phyloP scores from a whole-genome alignment of 1,140 invertebrate genomes.

The Caerostris extrusa region DNA sequence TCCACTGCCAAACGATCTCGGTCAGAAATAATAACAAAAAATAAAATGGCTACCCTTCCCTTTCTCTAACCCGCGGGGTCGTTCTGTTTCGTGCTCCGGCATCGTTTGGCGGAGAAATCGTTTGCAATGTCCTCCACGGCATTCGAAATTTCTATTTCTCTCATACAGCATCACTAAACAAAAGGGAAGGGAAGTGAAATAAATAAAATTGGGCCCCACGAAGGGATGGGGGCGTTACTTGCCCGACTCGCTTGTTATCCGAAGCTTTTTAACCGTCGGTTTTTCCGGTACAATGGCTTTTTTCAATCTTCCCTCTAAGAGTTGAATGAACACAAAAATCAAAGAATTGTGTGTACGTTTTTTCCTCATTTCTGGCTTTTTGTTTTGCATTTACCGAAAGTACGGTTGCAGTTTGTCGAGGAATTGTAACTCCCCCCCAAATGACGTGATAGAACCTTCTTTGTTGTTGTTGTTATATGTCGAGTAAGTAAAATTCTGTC shows the following conservation, averaged over 20 bases:
- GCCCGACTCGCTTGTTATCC: not conserved
- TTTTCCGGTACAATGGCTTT: not conserved
- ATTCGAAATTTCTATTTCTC: conserved; percentile 32
- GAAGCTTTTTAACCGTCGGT: conserved; percentile 19
- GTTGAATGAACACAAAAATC: conserved; percentile 14
- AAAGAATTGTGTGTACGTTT: not conserved
- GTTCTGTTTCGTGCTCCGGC: not conserved
- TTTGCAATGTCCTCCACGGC: not conserved
- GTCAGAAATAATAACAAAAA: not conserved
- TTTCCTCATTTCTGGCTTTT: not conserved
- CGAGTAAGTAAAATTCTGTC: no score
- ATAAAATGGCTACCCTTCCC: not conserved
- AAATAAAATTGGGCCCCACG: not conserved
- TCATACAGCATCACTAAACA: conserved; percentile 9
- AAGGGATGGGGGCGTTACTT: not conserved
- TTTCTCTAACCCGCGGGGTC: not conserved
- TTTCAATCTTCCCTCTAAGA: not conserved
- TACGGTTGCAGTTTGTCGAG: no score
- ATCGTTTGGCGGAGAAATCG: not conserved
- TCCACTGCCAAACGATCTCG: not conserved
- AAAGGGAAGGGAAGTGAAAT: not conserved
- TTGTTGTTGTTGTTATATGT: no score
- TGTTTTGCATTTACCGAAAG: no score
- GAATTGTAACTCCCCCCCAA: no score
- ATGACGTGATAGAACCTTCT: no score